Evolutionary conservation across 2,888 invertebrate species (phyloP).

Genomic region (Tetropium fuscum): DNA sequence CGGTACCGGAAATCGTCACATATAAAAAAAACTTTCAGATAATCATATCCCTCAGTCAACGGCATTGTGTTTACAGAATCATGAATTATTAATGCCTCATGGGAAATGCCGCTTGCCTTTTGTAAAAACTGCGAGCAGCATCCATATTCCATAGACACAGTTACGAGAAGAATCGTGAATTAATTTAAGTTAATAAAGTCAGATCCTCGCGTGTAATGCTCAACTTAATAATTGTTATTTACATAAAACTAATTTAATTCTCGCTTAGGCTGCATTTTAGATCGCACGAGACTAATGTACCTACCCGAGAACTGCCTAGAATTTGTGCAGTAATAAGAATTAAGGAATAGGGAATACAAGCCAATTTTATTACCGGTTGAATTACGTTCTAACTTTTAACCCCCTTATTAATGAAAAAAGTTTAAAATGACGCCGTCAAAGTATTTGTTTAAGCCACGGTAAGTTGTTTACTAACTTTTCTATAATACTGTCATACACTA

Average conservation of each 20-base stretch:
- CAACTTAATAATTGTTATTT: neutral
- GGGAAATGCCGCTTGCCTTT: conserved; percentile 56
- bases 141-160: conserved; percentile 27
- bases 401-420: too few species aligned
- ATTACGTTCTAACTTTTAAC: too few species aligned
- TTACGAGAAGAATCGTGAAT: conserved; percentile 18
- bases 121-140: conserved; percentile 35
- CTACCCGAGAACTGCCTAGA: too few species aligned
- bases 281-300: too few species aligned
- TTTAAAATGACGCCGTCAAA: too few species aligned
- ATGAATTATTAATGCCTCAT: conserved; percentile 59
- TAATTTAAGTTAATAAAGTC: conserved; percentile 36
- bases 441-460: too few species aligned
- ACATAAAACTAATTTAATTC: neutral
- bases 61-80: conserved; percentile 50
- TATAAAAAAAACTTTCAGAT: conserved; percentile 45
- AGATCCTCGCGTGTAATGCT: conserved; percentile 38
- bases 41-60: conserved; percentile 50
- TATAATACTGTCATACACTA: too few species aligned
- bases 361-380: too few species aligned
- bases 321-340: too few species aligned
- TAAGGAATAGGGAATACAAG: too few species aligned
- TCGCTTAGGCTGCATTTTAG: neutral
- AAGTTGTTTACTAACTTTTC: too few species aligned
- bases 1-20: conserved; percentile 2